These are phyloP conservation scores for Danio albolineatus DNA, from an alignment of 2,797 vertebrate species.

Conservation along the genomic window DNA sequence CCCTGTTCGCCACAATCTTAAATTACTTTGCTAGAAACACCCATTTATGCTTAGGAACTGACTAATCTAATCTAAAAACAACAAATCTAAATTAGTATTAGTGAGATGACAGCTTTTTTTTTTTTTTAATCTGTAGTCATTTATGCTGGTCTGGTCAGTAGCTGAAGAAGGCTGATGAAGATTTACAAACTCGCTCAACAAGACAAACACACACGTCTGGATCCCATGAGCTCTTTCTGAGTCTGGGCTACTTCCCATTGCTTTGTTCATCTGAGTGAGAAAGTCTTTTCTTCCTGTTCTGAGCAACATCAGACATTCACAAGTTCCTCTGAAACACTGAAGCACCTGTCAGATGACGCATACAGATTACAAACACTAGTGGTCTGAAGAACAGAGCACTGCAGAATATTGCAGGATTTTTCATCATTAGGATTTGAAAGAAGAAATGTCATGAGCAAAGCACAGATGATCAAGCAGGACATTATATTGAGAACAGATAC, in stretches of 20 bases:
- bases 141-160: too few relatives aligned
- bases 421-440: constrained; percentile 42
- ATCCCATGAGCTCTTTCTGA: constrained; percentile 1
- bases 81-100: too few relatives aligned
- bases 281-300: constrained; percentile 40
- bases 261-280: constrained; percentile 23
- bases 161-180: neutral
- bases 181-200: constrained; percentile 7
- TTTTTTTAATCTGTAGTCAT: too few relatives aligned
- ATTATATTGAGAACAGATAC: neutral
- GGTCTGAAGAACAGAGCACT: constrained; percentile 23
- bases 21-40: too few relatives aligned
- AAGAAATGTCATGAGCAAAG: neutral
- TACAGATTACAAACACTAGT: constrained; percentile 1
- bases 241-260: constrained; percentile 17
- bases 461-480: neutral
- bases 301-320: constrained; percentile 19
- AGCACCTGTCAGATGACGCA: constrained; percentile 29
- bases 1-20: too few relatives aligned
- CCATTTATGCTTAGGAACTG: too few relatives aligned
- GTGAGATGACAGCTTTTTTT: too few relatives aligned
- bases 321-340: constrained; percentile 22
- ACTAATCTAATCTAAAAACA: too few relatives aligned
- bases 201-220: neutral
- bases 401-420: neutral